Evolutionary conservation across 1,140 invertebrate genomes (phyloP), one percentile per base, ranked within the genome.

Genomic region (Diachasma alloeum): DNA sequence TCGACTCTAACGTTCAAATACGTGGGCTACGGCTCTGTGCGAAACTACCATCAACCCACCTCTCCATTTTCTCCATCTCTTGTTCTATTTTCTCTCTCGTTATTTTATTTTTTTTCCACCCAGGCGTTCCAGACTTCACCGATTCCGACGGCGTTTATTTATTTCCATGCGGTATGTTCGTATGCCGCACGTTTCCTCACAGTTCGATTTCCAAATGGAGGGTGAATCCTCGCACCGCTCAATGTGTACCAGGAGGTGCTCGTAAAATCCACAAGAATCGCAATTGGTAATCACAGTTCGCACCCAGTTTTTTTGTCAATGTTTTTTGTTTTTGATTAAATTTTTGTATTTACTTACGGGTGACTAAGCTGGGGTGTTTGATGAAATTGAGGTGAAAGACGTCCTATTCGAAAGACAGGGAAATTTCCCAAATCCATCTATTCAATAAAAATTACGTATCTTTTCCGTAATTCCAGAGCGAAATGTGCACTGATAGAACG

Each of bases 281-380:
- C 82, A 83, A 83, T 79, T 81, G 75, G 80, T 83, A 83, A 83
- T 83, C 82, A 82, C 82, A 73, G 77, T 82, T 82, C 78, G 80
- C 82, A 76, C 77, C 75, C 73, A n/a, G 37, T 42, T 48, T 48
- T n/a, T 48, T 31, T 24, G 9, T 4, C 10, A 44, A 17, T 48
- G 10, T 53, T 26, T n/a, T 44, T 31, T 31, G 31, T 48, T 53
- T 44, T 10, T 53, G 24, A n/a, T 46, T 22, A 26, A 69, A 11
- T 56, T 56, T 36, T 56, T 72, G n/a, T n/a, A n/a, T n/a, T n/a
- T n/a, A n/a, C n/a, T n/a, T n/a, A n/a, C n/a, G n/a, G n/a, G n/a
- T n/a, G n/a, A n/a, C n/a, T n/a, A n/a, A n/a, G n/a, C n/a, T n/a
- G n/a, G n/a, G n/a, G n/a, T n/a, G n/a, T n/a, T n/a, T n/a, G n/a